Conservation (phyloP, 2,797 vertebrate species). For the Acanthurus leucopareius region DNA sequence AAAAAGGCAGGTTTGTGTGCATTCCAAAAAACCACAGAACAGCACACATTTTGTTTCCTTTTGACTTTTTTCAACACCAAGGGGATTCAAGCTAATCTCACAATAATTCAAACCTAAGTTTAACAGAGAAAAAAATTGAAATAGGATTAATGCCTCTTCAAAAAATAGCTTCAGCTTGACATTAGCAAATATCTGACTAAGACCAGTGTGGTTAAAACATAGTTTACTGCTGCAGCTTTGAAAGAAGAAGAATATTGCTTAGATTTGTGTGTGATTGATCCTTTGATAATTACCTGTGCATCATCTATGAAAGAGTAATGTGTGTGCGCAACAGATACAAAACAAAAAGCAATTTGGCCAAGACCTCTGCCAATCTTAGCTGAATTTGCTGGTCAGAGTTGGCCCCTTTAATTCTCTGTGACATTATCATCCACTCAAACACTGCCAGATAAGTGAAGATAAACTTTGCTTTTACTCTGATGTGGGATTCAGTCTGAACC, state of each 20-base stretch:
- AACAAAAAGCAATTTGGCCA: neutral
- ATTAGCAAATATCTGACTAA: neutral
- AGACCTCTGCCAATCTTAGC: neutral
- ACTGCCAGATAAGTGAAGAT: slow-evolving; percentile 47
- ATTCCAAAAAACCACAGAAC: slow-evolving; percentile 23
- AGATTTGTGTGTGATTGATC: neutral
- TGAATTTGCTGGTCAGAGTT: slow-evolving; percentile 13
- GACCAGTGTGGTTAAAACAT: neutral
- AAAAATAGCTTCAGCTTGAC: neutral
- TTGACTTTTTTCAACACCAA: slow-evolving; percentile 2
- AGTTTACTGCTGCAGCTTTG: neutral
- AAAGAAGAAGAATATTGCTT: neutral
- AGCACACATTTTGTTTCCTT: slow-evolving; percentile 3
- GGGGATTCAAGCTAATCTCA: neutral
- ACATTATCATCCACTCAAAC: slow-evolving; percentile 34
- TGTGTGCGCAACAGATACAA: slow-evolving; percentile 2
- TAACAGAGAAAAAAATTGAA: neutral
- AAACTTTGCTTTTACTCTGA: slow-evolving; percentile 47
- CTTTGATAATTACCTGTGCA: neutral
- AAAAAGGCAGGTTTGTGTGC: slow-evolving; percentile 25
- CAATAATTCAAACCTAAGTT: slow-evolving; percentile 1
- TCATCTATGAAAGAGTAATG: neutral
- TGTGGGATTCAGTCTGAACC: slow-evolving; percentile 48
- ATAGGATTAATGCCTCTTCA: neutral
- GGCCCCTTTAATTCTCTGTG: slow-evolving; percentile 19